phyloP scores from a whole-genome alignment of 2,113 vertebrate genomes.

The Vireo altiloquus region DNA sequence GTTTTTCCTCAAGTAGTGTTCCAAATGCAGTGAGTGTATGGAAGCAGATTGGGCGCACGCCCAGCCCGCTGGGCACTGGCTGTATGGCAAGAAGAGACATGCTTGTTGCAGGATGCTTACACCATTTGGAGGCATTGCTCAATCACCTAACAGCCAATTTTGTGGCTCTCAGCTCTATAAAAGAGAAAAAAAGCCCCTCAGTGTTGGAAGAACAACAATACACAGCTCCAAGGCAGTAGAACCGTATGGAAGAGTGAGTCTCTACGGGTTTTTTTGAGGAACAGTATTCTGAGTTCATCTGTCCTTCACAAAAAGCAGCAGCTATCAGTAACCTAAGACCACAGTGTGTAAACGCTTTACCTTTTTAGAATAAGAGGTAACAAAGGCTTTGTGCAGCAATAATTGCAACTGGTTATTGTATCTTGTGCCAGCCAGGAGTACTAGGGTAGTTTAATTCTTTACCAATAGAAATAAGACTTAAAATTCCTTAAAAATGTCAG shows the following conservation, averaged over 20 bases:
- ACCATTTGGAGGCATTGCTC: neutral
- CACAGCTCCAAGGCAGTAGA: neutral
- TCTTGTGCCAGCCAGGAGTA: neutral
- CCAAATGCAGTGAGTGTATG: neutral
- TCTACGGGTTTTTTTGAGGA: neutral
- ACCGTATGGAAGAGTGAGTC: neutral
- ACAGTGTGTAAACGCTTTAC: neutral
- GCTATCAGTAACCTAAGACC: neutral
- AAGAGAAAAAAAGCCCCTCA: neutral
- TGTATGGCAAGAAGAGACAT: neutral
- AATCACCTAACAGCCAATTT: neutral
- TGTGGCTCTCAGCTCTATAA: neutral
- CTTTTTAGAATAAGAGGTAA: neutral
- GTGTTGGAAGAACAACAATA: accelerated
- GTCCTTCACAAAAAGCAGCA: neutral
- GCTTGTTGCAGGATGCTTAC: neutral
- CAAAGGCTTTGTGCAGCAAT: neutral
- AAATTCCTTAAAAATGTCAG: neutral
- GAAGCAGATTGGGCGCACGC: neutral
- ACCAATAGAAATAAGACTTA: neutral
- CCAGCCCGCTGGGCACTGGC: neutral
- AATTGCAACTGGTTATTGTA: neutral
- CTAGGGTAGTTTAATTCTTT: neutral
- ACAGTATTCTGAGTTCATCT: neutral
- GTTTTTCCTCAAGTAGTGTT: neutral